These are phyloP conservation scores for Aricia artaxerxes DNA, from an alignment of 2,888 invertebrate genomes.

Conservation along the genomic window DNA sequence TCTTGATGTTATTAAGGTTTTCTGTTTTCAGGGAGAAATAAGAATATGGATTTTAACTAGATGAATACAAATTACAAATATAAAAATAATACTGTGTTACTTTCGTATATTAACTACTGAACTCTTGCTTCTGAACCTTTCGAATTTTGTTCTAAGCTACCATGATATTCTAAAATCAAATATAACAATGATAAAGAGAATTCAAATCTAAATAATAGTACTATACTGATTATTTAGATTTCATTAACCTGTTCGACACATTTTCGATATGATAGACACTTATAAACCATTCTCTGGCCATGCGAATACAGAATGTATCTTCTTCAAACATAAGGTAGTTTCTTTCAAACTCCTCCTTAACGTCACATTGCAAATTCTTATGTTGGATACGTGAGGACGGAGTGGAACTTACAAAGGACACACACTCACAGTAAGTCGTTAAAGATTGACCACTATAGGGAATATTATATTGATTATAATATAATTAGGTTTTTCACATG, in stretches of 20 bases:
- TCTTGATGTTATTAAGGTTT: no score
- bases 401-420: constrained; percentile 49
- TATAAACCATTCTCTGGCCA: constrained; percentile 48
- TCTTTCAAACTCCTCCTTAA: constrained; percentile 59
- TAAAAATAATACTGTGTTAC: no score
- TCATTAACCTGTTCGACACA: constrained; percentile 61
- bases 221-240: neutral
- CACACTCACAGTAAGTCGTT: constrained; percentile 48
- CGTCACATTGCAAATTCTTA: constrained; percentile 62
- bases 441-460: constrained; percentile 54
- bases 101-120: no score
- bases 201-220: neutral
- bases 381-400: constrained; percentile 49
- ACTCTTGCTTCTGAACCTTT: no score
- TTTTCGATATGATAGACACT: constrained; percentile 66
- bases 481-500: no score
- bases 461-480: neutral
- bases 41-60: no score
- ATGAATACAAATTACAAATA: no score
- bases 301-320: constrained; percentile 54
- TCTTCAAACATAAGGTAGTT: constrained; percentile 68
- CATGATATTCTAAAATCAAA: no score
- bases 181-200: no score
- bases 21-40: no score
- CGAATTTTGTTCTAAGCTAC: no score